Percentiles rank a stretch among this genome's conserved stretches.
phyloP scores from a whole-genome alignment of 2,888 invertebrate genomes.

The Hydropsyche betteni region DNA sequence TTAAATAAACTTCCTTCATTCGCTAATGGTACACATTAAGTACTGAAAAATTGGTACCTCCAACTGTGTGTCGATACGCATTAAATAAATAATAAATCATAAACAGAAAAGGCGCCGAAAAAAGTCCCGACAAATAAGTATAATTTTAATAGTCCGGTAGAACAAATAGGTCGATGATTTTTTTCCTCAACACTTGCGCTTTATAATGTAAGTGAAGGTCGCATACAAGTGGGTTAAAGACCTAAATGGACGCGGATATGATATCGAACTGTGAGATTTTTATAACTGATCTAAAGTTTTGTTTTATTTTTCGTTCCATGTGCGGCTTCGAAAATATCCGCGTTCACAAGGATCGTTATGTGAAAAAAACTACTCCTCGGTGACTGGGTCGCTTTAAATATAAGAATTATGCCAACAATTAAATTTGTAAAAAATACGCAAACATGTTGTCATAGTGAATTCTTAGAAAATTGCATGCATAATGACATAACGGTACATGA shows the following conservation, averaged over 20 bases:
- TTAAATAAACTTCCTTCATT: no score
- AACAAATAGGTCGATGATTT: conserved; percentile 23
- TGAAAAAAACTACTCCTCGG: conserved; percentile 15
- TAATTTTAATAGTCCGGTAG: conserved; percentile 4
- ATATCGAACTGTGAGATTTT: conserved; percentile 3
- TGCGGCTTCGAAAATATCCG: conserved; percentile 17
- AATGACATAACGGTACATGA: conserved; percentile 3
- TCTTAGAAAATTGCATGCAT: background rate
- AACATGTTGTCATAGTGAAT: background rate
- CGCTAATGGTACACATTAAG: no score
- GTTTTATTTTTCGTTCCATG: conserved; percentile 1
- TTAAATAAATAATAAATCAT: no score
- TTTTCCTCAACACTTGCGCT: background rate
- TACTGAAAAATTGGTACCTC: no score
- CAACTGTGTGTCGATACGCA: no score
- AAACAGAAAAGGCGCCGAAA: background rate
- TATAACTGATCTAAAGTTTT: conserved; percentile 22
- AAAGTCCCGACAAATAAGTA: conserved; percentile 13
- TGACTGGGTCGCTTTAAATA: background rate
- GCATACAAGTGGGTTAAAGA: conserved; percentile 18
- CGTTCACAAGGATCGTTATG: background rate
- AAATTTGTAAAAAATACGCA: background rate
- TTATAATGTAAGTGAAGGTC: conserved; percentile 14
- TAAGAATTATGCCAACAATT: conserved; percentile 9
- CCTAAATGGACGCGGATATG: conserved; percentile 24